Evolutionary conservation across 2,888 invertebrate genomes (phyloP), one percentile per base, ranked within the genome.

Genomic region (Pandemis cinnamomeana): DNA sequence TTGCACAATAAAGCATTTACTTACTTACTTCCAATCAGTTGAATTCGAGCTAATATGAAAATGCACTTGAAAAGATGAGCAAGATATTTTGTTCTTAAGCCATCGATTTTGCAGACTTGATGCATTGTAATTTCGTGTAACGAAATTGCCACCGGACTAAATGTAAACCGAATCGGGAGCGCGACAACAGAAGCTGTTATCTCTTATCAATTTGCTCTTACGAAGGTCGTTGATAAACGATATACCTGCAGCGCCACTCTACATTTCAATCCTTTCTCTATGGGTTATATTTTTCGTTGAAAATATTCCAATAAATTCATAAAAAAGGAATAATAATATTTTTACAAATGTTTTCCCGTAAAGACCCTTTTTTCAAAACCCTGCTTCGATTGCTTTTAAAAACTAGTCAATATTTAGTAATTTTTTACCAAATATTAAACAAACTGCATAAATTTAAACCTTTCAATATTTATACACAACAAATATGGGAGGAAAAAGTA

Each of bases 151-250:
- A 51, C 55, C 53, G 42, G 44, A 67, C 44, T 48, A 71, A 70
- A 73, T 67, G 68, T 71, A 61, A 68, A 72, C 72, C 62, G 51
- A 76, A 77, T 72, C 67, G 58, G 74, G 61, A 75, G 74, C 80
- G 81, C 80, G 69, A 72, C 71, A 76, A 76, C 78, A 78, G 78
- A 86, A 85, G 82, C 80, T 84, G 89, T 91, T 93, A 93, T 93
- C 92, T 91, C 86, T 92, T 94, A 93, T 93, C 93, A 92, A 91
- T 89, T 88, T 91, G 89, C 90, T 92, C 91, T 89, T 87, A 89
- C 83, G 91, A 93, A 93, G 93, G 94, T 91, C 92, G 87, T 78
- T 88, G 93, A 93, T 93, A 90, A 89, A 79, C 79, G 81, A 78
- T 79, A 81, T 82, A 79, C 72, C 80, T 78, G 81, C 82, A 79